A percentile compares a stretch with the other conserved stretches of the same genome.
Evolutionary conservation across 1,140 invertebrate species (phyloP).

Genomic region (Brachionus rotundiformis): DNA sequence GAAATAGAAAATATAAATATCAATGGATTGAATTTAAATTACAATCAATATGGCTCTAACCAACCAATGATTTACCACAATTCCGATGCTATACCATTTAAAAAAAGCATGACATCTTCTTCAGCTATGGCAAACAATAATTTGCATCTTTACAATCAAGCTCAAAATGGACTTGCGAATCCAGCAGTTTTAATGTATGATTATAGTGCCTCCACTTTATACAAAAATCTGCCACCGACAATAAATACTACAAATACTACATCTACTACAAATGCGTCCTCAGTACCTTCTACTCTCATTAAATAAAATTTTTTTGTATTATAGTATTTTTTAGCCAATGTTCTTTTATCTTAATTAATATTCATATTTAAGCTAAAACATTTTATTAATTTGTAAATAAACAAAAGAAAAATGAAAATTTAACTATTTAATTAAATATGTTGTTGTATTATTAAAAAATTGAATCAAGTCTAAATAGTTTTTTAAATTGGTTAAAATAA

Average conservation of each 20-base stretch:
- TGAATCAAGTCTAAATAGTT: no score
- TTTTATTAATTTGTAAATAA: neutral
- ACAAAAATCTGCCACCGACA: conserved; percentile 6
- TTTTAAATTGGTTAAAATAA: no score
- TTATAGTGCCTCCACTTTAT: conserved; percentile 9
- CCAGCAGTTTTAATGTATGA: conserved; percentile 18
- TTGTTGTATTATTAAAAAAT: no score
- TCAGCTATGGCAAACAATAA: neutral
- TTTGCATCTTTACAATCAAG: neutral
- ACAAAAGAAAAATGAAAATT: neutral
- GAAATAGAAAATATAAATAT: neutral
- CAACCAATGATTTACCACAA: neutral
- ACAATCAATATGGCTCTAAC: neutral
- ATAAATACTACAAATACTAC: conserved; percentile 30
- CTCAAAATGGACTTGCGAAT: neutral
- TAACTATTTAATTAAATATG: no score
- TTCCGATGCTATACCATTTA: neutral
- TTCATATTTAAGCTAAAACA: neutral
- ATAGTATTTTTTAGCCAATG: conserved; percentile 13
- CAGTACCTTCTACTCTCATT: neutral
- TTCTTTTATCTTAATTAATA: neutral
- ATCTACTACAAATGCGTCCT: conserved; percentile 4
- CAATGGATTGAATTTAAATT: neutral
- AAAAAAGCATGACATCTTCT: neutral
- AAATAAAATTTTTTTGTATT: neutral